phyloP scores from a whole-genome alignment of 2,888 invertebrate genomes.

The Neoitamus cyanurus region DNA sequence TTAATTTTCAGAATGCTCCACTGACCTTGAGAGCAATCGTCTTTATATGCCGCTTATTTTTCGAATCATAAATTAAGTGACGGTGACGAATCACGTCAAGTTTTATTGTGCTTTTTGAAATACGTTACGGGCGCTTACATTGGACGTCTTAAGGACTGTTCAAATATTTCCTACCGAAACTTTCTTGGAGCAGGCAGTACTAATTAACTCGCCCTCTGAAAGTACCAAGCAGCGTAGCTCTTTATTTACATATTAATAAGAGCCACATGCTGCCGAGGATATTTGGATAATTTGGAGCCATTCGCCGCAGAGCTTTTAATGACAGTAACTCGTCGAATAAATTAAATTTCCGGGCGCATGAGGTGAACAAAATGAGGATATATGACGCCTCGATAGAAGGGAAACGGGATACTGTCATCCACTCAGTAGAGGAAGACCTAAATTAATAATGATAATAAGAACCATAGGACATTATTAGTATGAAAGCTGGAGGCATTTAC shows the following conservation, averaged over 20 bases:
- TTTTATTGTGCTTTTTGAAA: neutral
- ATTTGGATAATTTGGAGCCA: neutral
- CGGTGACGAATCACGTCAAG: neutral
- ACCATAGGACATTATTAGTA: neutral
- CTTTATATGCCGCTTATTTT: neutral
- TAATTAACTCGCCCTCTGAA: neutral
- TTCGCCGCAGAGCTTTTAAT: neutral
- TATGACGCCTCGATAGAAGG: neutral
- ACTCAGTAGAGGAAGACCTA: neutral
- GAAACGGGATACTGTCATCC: neutral
- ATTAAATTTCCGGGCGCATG: neutral
- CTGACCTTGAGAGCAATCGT: neutral
- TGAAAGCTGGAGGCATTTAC: neutral
- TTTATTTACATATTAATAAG: neutral
- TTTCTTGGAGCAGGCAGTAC: neutral
- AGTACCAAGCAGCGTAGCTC: neutral
- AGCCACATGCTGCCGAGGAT: neutral
- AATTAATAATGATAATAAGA: neutral
- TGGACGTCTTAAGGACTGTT: neutral
- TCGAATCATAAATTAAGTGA: neutral
- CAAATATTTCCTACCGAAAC: neutral
- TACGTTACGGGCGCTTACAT: neutral
- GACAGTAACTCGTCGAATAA: neutral
- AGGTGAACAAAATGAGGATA: neutral
- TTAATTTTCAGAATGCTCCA: neutral